These are phyloP conservation scores for Tipula vernalis DNA, from an alignment of 2,888 invertebrate genomes.

Conservation along the genomic window DNA sequence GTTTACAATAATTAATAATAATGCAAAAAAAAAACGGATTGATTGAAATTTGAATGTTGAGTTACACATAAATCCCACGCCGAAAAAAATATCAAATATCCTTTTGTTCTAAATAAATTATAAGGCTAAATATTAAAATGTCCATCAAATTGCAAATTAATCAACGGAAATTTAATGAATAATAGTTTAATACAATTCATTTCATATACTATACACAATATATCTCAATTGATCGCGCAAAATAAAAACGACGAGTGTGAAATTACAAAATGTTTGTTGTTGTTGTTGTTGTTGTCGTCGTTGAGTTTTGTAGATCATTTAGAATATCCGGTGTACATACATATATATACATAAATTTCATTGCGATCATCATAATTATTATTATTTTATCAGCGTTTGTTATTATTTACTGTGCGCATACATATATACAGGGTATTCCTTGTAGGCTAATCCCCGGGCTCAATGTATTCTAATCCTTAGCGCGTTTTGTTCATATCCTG, in stretches of 20 bases:
- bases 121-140: not conserved
- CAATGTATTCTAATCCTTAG: not conserved
- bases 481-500: not conserved
- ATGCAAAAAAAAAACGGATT: not conserved
- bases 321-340: not conserved
- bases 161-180: constrained; percentile 4
- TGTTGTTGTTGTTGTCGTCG: no score
- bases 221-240: not conserved
- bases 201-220: not conserved
- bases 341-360: not conserved
- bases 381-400: not conserved
- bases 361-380: constrained; percentile 4
- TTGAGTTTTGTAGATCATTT: not conserved
- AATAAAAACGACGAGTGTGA: not conserved
- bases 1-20: not conserved
- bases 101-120: not conserved
- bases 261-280: not conserved
- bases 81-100: not conserved
- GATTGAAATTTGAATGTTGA: not conserved
- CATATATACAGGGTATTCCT: not conserved
- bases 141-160: constrained; percentile 4
- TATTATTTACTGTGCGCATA: not conserved
- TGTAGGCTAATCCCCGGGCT: not conserved
- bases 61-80: not conserved
- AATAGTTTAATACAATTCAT: constrained; percentile 4